Percentiles rank a stretch among this genome's conserved stretches.
Conservation (phyloP, 2,113 vertebrate species). For the Laticauda colubrina region DNA sequence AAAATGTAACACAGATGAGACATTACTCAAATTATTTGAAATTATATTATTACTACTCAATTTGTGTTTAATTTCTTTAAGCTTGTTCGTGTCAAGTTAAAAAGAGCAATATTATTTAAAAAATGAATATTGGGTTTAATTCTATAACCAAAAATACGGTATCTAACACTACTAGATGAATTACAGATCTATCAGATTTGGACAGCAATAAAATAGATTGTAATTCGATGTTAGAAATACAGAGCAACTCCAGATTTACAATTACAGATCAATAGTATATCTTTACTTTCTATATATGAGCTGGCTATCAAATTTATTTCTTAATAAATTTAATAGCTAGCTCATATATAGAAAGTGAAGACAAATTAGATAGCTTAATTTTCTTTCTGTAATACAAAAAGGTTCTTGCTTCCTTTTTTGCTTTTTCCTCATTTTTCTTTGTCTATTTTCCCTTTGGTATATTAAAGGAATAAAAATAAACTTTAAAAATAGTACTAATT, state of each 20-base stretch:
- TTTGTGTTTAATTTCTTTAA: neutral
- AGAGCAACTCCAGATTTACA: neutral
- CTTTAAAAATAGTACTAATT: neutral
- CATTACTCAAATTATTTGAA: neutral
- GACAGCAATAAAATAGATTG: neutral
- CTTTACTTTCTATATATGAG: neutral
- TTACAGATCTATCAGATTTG: neutral
- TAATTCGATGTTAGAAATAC: neutral
- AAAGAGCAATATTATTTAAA: neutral
- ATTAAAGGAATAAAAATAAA: neutral
- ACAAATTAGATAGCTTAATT: neutral
- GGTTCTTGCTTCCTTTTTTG: neutral
- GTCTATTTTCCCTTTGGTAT: neutral
- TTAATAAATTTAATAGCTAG: no score
- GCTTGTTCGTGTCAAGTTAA: neutral
- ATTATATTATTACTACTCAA: neutral
- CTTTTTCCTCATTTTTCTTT: neutral
- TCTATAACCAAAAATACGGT: neutral
- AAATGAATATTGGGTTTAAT: neutral
- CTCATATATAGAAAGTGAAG: no score
- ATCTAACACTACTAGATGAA: neutral
- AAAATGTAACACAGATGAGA: neutral
- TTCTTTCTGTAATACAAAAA: neutral
- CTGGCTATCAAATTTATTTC: neutral
- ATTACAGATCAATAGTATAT: neutral